These are phyloP conservation scores for Pherbina coryleti DNA, from an alignment of 2,888 invertebrate species.

Conservation along the genomic window DNA sequence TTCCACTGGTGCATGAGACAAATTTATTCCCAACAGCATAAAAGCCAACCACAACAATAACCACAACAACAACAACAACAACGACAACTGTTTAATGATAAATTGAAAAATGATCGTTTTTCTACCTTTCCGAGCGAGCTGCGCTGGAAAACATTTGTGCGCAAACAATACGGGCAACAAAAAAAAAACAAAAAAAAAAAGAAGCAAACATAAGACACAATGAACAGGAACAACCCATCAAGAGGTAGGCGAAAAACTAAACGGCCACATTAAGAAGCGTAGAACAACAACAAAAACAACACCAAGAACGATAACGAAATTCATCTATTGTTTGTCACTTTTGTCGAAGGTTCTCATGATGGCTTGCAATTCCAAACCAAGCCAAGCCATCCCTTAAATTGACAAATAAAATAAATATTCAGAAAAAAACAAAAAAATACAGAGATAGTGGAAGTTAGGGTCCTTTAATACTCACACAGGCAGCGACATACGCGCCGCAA, in stretches of 20 bases:
- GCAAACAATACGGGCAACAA: not conserved
- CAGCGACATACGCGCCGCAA: not conserved
- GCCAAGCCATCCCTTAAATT: slow-evolving; percentile 5
- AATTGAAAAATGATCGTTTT: not conserved
- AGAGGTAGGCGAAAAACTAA: not conserved
- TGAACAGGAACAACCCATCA: slow-evolving; percentile 27
- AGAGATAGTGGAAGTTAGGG: not conserved
- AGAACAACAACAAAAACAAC: not conserved
- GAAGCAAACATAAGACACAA: slow-evolving; percentile 2
- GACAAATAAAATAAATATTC: not conserved
- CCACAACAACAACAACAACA: no score
- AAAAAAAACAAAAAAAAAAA: not conserved
- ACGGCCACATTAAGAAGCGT: slow-evolving; percentile 8
- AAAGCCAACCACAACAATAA: no score
- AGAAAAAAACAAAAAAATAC: no score
- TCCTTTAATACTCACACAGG: not conserved
- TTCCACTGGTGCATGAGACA: no score
- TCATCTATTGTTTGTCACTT: slow-evolving; percentile 37
- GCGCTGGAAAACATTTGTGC: slow-evolving; percentile 12
- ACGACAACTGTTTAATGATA: no score
- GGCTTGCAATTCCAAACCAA: not conserved
- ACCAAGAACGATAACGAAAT: slow-evolving; percentile 16
- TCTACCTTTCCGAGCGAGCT: not conserved
- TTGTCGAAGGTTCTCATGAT: slow-evolving; percentile 28
- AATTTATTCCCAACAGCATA: no score